These are phyloP conservation scores for Riptortus pedestris DNA, from an alignment of 1,140 invertebrate genomes.

Conservation along the genomic window DNA sequence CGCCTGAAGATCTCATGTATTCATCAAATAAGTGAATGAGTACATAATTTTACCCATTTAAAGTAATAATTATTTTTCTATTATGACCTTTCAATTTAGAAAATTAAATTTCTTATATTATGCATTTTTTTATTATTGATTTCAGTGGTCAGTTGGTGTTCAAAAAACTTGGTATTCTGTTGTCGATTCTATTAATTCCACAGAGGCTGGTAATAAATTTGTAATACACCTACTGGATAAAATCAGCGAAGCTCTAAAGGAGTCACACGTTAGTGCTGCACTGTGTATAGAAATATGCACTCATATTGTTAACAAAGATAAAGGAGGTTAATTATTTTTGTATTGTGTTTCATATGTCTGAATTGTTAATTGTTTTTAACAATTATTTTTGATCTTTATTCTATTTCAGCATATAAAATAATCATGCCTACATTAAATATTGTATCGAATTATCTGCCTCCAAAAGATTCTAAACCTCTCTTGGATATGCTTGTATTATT, in stretches of 20 bases:
- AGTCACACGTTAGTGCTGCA: neutral
- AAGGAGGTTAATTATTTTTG: neutral
- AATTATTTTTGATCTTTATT: neutral
- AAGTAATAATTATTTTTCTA: too few relatives aligned
- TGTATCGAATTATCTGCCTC: neutral
- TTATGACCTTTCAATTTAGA: too few relatives aligned
- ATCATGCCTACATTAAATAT: slow-evolving; percentile 4
- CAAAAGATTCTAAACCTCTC: slow-evolving; percentile 15
- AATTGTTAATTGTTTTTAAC: neutral
- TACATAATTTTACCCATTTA: too few relatives aligned
- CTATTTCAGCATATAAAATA: neutral
- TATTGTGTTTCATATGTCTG: neutral
- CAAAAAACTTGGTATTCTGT: slow-evolving; percentile 6
- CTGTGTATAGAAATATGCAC: neutral
- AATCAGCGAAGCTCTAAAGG: neutral
- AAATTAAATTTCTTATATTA: too few relatives aligned
- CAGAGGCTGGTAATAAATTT: neutral
- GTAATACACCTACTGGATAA: neutral
- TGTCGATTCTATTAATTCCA: neutral
- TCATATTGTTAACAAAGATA: neutral
- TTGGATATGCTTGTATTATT: slow-evolving; percentile 10
- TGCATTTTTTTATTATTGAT: too few relatives aligned
- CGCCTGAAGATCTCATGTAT: too few relatives aligned
- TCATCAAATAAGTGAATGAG: too few relatives aligned
- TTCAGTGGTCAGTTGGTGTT: slow-evolving; percentile 8